phyloP scores from a whole-genome alignment of 2,888 invertebrate species.

The Diabrotica balteata region DNA sequence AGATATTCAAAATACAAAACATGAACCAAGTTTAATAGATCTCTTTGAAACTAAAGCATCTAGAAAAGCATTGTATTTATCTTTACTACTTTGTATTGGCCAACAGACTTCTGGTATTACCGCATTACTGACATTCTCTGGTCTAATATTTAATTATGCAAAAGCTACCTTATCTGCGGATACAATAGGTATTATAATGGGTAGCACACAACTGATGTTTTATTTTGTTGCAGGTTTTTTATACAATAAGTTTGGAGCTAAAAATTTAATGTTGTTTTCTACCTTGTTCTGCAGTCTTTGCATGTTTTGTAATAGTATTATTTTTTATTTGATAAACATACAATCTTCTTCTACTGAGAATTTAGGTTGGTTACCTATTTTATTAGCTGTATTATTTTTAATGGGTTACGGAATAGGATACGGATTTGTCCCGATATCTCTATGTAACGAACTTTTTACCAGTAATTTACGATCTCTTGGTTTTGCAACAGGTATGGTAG shows the following conservation, averaged over 20 bases:
- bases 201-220: neutral
- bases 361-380: conserved; percentile 1
- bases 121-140: neutral
- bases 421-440: neutral
- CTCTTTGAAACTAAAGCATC: neutral
- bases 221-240: neutral
- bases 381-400: neutral
- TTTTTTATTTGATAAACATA: neutral
- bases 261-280: neutral
- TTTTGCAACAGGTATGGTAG: neutral
- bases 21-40: too few species aligned
- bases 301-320: neutral
- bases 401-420: conserved; percentile 2
- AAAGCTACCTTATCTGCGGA: neutral
- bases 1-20: too few species aligned
- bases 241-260: neutral
- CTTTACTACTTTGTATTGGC: neutral
- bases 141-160: neutral
- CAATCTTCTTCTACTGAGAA: neutral
- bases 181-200: neutral
- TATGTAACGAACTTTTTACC: conserved; percentile 1
- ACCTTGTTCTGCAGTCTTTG: neutral
- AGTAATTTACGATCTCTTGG: conserved; percentile 5
- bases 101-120: neutral
- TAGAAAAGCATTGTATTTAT: conserved; percentile 8